Conservation (phyloP, 2,113 vertebrate species). For the Percopsis transmontana region DNA sequence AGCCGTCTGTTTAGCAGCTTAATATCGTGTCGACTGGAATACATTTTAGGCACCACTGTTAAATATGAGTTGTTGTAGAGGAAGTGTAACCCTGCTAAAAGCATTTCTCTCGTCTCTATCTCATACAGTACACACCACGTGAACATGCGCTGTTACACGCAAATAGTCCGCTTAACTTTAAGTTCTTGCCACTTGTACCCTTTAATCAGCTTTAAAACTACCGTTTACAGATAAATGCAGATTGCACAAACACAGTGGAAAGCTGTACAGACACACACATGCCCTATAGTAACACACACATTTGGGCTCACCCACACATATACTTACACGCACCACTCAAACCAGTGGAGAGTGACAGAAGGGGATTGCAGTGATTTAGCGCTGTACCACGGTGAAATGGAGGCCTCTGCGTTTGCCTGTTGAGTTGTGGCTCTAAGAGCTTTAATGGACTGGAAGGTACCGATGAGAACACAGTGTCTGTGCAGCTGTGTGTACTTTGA, state of each 20-base stretch:
- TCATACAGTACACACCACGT: background rate
- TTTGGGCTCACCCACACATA: slow-evolving; percentile 27
- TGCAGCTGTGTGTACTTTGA: slow-evolving; percentile 28
- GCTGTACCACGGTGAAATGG: slow-evolving; percentile 46
- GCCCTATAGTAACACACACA: background rate
- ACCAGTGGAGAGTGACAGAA: slow-evolving; percentile 56
- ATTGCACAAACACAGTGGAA: slow-evolving; percentile 19
- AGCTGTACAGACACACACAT: slow-evolving; percentile 17
- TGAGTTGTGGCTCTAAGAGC: slow-evolving; percentile 64
- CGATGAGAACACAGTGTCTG: slow-evolving; percentile 18
- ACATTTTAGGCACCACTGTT: background rate
- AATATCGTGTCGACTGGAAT: background rate
- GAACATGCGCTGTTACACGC: background rate
- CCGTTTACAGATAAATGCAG: slow-evolving; percentile 24
- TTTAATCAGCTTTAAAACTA: slow-evolving; percentile 8
- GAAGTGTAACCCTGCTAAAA: background rate
- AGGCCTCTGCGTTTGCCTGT: slow-evolving; percentile 37
- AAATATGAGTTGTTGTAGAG: background rate
- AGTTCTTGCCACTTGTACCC: background rate
- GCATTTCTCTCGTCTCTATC: background rate
- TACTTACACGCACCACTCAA: slow-evolving; percentile 55
- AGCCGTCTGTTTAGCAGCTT: background rate
- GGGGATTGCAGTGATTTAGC: slow-evolving; percentile 52
- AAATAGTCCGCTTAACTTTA: slow-evolving; percentile 1
- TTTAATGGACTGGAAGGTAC: slow-evolving; percentile 58